Base-by-base conservation (phyloP, 2,797 vertebrate genomes). In the Ctenochaetus hawaiiensis region DNA sequence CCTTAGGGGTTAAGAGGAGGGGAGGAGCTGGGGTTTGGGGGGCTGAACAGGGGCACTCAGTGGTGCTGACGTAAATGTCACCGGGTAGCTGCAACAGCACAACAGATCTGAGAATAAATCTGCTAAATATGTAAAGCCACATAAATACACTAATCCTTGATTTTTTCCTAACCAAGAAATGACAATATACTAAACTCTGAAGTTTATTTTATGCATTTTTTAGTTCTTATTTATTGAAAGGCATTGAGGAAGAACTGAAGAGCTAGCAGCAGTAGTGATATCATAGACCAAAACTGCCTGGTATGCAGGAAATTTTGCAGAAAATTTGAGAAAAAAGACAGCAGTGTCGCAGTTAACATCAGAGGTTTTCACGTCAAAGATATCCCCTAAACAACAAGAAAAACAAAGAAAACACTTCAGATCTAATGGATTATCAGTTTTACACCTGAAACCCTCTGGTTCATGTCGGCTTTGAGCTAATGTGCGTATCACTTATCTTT, bases 1-100 rank as follows among this genome's bases (percentile, higher is more conserved):
- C 96, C 95, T 89, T 67, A 75, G 90, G 93, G 91, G 88, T 87
- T 92, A 82, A 88, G 76, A 90, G 89, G 88, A 90, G 90, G 87
- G 83, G 84, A 69, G 83, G 83, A 69, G 66, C 20, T 45, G 34
- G 44, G 65, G 30, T 70, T n/a, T 66, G 72, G 74, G 62, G 77
- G 75, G 72, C 53, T 83, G 48, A 53, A 77, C 59, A 57, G 74
- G 69, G 74, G 71, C 63, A 79, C 75, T 80, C 65, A 75, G 47
- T 81, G 4, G 39, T 23, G 13, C 63, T 72, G 77, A 84, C 79
- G 67, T 43, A 66, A 56, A 56, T 56, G 59, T 64, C 23, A 57
- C 72, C 56, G 52, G 45, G 59, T 39, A 47, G 34, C 20, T 67
- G 47, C 44, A 75, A 34, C 18, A 70, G 17, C 63, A 61, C 43